These are phyloP conservation scores for Eurytoma californica DNA, from an alignment of 2,888 invertebrate species.

Conservation along the genomic window DNA sequence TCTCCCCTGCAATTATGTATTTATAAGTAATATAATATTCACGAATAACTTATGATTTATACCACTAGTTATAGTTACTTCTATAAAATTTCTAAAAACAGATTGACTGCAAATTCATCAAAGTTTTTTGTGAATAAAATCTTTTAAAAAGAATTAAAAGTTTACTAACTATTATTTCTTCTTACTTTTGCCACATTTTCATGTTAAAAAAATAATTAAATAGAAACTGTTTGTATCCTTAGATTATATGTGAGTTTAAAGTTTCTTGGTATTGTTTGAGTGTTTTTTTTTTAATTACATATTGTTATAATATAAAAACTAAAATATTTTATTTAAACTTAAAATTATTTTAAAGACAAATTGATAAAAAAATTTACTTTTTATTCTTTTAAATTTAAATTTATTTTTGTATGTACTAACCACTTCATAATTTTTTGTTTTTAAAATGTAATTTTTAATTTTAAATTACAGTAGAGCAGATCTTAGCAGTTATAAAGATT, in stretches of 20 bases:
- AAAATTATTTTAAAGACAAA: conserved; percentile 21
- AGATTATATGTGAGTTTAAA: conserved; percentile 10
- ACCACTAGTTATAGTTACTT: too few relatives aligned
- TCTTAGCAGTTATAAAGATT: conserved; percentile 49
- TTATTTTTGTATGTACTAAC: conserved; percentile 19
- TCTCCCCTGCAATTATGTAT: too few relatives aligned
- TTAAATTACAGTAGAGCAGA: conserved; percentile 48
- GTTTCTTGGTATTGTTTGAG: conserved; percentile 45
- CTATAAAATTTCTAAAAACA: too few relatives aligned
- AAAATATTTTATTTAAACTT: conserved; percentile 24
- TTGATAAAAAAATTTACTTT: conserved; percentile 49
- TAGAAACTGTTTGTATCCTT: too few relatives aligned
- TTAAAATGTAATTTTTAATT: conserved; percentile 18
- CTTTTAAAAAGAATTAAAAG: too few relatives aligned
- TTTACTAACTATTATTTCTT: too few relatives aligned
- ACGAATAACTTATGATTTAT: too few relatives aligned
- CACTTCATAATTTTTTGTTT: conserved; percentile 39
- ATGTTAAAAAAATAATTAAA: too few relatives aligned
- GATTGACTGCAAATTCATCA: too few relatives aligned
- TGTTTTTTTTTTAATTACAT: conserved; percentile 31
- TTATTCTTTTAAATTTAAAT: conserved; percentile 5
- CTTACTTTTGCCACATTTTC: too few relatives aligned
- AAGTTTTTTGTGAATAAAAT: too few relatives aligned
- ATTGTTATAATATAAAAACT: conserved; percentile 24
- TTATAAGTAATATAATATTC: too few relatives aligned